These are phyloP conservation scores for Tragelaphus imberbis DNA, from an alignment of 2,113 vertebrate species.

Conservation along the genomic window DNA sequence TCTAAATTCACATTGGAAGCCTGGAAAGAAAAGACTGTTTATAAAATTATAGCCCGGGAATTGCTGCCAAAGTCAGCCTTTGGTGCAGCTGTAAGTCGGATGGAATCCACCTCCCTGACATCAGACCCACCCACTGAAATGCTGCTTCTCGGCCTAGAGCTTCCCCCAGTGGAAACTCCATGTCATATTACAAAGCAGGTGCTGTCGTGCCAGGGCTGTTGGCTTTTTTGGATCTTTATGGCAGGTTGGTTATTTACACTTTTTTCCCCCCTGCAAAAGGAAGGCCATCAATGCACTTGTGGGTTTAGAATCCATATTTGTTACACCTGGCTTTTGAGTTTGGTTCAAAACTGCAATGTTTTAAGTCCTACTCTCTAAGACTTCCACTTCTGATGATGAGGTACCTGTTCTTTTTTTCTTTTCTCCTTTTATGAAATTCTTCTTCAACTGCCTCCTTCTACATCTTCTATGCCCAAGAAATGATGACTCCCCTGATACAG, in stretches of 20 bases:
- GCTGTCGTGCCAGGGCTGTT: background rate
- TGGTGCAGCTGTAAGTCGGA: constrained; percentile 48
- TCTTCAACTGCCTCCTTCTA: background rate
- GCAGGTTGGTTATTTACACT: background rate
- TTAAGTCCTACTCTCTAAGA: background rate
- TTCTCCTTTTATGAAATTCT: background rate
- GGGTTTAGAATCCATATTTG: background rate
- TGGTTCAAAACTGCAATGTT: background rate
- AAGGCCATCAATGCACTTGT: background rate
- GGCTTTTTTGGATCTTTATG: background rate
- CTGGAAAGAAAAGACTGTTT: constrained; percentile 40
- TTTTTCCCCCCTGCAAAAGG: background rate
- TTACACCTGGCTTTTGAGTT: background rate
- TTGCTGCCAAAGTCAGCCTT: constrained; percentile 49
- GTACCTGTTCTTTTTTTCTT: background rate
- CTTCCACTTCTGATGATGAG: background rate
- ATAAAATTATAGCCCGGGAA: constrained; percentile 48
- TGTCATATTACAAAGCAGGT: background rate
- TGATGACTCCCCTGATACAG: background rate
- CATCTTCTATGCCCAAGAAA: background rate
- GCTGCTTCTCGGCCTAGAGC: background rate
- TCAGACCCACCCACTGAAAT: constrained; percentile 35
- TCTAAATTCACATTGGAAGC: constrained; percentile 50
- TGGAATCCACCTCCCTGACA: constrained; percentile 36
- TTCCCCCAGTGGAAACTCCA: constrained; percentile 39